These are phyloP conservation scores for Cynodonichthys magdalenae DNA, from an alignment of 2,797 vertebrate species.

Conservation along the genomic window DNA sequence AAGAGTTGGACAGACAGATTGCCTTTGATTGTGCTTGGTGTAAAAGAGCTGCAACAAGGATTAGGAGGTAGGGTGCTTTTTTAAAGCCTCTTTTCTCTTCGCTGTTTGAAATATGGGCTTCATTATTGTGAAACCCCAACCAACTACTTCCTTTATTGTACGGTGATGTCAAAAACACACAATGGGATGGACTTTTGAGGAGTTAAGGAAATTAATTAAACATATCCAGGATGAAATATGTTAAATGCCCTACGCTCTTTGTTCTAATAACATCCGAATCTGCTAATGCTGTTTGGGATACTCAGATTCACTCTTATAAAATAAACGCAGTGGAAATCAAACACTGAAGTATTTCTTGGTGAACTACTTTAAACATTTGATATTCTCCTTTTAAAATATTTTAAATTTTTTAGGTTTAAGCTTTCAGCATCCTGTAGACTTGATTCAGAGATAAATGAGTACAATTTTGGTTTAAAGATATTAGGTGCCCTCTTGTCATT, in stretches of 20 bases:
- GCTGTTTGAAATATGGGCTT: slow-evolving; percentile 57
- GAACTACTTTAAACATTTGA: slow-evolving; percentile 23
- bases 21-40: slow-evolving; percentile 56
- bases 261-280: slow-evolving; percentile 56
- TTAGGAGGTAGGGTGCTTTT: slow-evolving; percentile 61
- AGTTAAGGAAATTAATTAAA: slow-evolving; percentile 33
- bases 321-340: slow-evolving; percentile 30
- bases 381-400: slow-evolving; percentile 9
- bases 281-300: slow-evolving; percentile 33
- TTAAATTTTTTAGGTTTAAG: not conserved
- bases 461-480: not conserved
- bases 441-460: not conserved
- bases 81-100: slow-evolving; percentile 55
- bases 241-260: slow-evolving; percentile 19
- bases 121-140: slow-evolving; percentile 23
- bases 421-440: not conserved
- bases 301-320: slow-evolving; percentile 36
- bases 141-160: slow-evolving; percentile 32
- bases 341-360: slow-evolving; percentile 29
- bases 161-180: slow-evolving; percentile 15
- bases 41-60: slow-evolving; percentile 56
- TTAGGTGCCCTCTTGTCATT: not conserved
- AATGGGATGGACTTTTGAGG: slow-evolving; percentile 12
- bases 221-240: slow-evolving; percentile 41
- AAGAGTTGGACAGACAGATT: slow-evolving; percentile 59